Conservation (phyloP, 92 coral and sea anemone species). For the Heteractis magnifica region DNA sequence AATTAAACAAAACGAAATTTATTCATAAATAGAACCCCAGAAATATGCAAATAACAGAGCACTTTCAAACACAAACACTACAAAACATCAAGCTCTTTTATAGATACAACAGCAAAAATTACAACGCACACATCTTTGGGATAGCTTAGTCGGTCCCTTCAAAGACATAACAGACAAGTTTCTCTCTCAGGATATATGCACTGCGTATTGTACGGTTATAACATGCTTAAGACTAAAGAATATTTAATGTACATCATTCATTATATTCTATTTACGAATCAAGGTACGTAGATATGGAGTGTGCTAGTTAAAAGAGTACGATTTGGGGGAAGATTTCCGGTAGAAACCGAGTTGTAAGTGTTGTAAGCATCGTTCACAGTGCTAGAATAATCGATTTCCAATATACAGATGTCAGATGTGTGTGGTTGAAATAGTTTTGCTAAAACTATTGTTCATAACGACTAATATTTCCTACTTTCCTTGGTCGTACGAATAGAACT, state of each 20-base stretch:
- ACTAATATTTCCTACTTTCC: neutral
- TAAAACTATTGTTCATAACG: neutral
- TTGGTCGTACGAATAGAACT: neutral
- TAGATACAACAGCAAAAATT: neutral
- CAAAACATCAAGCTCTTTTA: neutral
- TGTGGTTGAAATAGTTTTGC: neutral
- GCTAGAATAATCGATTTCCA: neutral
- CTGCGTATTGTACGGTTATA: neutral
- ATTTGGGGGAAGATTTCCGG: slow-evolving; percentile 29
- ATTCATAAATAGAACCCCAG: slow-evolving; percentile 23
- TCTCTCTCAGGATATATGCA: slow-evolving; percentile 2
- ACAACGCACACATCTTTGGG: neutral
- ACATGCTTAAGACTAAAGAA: neutral
- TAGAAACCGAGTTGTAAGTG: slow-evolving; percentile 5
- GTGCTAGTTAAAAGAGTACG: neutral
- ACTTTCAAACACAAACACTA: neutral
- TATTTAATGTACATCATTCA: slow-evolving; percentile 4
- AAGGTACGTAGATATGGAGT: neutral
- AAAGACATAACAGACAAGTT: neutral
- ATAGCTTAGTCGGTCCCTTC: slow-evolving; percentile 11
- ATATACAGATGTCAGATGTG: neutral
- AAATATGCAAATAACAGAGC: slow-evolving; percentile 22
- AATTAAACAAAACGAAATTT: neutral
- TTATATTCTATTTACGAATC: slow-evolving; percentile 3
- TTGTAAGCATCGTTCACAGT: neutral